Evolutionary conservation across 1,140 invertebrate genomes (phyloP).

Genomic region (Cotesia glomerata): DNA sequence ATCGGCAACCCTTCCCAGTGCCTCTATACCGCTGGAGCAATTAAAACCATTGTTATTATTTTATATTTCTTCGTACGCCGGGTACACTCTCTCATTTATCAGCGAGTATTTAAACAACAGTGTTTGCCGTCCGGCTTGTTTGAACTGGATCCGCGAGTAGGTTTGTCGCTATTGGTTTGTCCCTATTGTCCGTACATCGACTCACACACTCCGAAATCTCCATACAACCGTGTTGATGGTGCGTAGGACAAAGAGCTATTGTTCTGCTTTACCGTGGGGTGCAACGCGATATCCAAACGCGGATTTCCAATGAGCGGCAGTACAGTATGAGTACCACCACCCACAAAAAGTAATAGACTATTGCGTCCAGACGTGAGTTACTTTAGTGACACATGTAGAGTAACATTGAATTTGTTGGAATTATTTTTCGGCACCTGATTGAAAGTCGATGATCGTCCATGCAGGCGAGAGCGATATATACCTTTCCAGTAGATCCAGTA

Average conservation of each 20-base stretch:
- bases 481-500: neutral
- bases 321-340: too few species aligned
- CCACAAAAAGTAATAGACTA: too few species aligned
- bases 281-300: conserved; percentile 8
- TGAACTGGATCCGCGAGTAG: conserved; percentile 10
- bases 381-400: too few species aligned
- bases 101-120: conserved; percentile 1
- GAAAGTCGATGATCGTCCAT: neutral
- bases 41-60: too few species aligned
- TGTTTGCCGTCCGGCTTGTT: conserved; percentile 7
- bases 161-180: conserved; percentile 6
- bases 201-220: too few species aligned
- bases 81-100: too few species aligned
- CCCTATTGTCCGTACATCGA: neutral
- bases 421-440: conserved; percentile 18
- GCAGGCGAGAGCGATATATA: neutral
- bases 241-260: conserved; percentile 25
- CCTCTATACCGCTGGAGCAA: too few species aligned
- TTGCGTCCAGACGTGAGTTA: too few species aligned
- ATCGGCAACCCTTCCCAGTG: too few species aligned
- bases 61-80: too few species aligned
- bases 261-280: conserved; percentile 22
- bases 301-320: conserved; percentile 13
- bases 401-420: neutral
- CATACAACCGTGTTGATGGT: neutral